Conservation (phyloP, 2,797 vertebrate genomes). For the Pantherophis alleghaniensis region DNA sequence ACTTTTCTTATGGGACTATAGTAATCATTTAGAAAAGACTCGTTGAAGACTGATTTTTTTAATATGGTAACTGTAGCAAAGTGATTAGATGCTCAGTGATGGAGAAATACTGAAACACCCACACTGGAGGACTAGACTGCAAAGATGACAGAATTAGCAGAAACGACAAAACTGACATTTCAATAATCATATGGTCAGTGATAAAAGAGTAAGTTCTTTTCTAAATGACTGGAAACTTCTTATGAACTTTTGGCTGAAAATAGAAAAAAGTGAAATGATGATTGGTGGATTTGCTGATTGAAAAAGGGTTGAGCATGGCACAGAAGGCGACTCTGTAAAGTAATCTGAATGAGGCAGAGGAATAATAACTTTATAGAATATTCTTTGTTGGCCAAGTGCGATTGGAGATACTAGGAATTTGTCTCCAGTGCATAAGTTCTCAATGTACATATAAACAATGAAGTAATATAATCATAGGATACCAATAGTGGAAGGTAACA, state of each 20-base stretch:
- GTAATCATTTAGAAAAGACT: neutral
- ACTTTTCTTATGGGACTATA: neutral
- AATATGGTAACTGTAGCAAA: neutral
- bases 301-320: neutral
- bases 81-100: neutral
- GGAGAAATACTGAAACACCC: neutral
- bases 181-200: neutral
- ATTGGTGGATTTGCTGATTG: neutral
- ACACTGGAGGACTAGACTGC: neutral
- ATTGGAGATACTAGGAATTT: neutral
- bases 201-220: neutral
- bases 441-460: neutral
- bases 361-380: neutral
- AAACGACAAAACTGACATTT: neutral
- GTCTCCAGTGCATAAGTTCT: neutral
- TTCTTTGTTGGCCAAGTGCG: neutral
- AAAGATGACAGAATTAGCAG: neutral
- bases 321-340: neutral
- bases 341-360: neutral
- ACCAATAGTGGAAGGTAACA: neutral
- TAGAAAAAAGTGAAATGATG: neutral
- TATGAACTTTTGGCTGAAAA: neutral
- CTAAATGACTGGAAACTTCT: neutral
- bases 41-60: neutral
- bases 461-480: neutral